Percentiles rank a stretch among this genome's conserved stretches.
These are phyloP conservation scores for Lutraria rhynchaena DNA, from an alignment of 1,140 invertebrate species.

Conservation along the genomic window DNA sequence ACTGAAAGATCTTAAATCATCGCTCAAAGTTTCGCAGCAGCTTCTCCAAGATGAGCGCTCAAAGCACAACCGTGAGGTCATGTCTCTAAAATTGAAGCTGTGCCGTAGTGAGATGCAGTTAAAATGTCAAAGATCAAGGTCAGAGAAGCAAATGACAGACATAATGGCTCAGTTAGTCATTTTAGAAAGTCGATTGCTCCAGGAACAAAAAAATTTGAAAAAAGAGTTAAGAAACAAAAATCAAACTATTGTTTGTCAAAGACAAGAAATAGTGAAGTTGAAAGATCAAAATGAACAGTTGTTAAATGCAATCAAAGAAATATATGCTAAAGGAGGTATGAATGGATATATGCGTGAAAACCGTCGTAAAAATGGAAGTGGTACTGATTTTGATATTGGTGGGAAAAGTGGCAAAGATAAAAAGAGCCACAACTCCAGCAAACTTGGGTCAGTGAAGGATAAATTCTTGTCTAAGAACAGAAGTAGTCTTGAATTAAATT, in stretches of 20 bases:
- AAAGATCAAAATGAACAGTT: constrained; percentile 55
- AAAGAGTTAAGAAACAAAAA: constrained; percentile 24
- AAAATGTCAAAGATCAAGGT: constrained; percentile 20
- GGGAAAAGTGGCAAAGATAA: constrained; percentile 40
- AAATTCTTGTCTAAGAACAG: constrained; percentile 48
- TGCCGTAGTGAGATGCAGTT: constrained; percentile 29
- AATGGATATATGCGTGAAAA: constrained; percentile 57
- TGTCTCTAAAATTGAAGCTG: constrained; percentile 47
- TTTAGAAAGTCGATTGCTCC: constrained; percentile 36
- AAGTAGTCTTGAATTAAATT: constrained; percentile 54
- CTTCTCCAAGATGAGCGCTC: constrained; percentile 22
- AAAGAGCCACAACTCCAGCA: constrained; percentile 21
- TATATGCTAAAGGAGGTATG: constrained; percentile 59
- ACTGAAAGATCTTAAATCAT: not conserved
- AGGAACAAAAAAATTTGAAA: constrained; percentile 35
- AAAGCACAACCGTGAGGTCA: constrained; percentile 31
- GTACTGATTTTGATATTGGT: constrained; percentile 35
- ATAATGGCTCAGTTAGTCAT: constrained; percentile 47
- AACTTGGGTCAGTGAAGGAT: constrained; percentile 47
- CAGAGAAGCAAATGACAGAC: constrained; percentile 33
- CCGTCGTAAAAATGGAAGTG: constrained; percentile 11
- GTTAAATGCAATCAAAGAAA: constrained; percentile 53
- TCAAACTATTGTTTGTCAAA: constrained; percentile 5
- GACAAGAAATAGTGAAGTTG: constrained; percentile 35
- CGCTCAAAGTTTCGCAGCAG: constrained; percentile 14